phyloP scores from a whole-genome alignment of 2,888 invertebrate species.

The Leptinotarsa juncta region DNA sequence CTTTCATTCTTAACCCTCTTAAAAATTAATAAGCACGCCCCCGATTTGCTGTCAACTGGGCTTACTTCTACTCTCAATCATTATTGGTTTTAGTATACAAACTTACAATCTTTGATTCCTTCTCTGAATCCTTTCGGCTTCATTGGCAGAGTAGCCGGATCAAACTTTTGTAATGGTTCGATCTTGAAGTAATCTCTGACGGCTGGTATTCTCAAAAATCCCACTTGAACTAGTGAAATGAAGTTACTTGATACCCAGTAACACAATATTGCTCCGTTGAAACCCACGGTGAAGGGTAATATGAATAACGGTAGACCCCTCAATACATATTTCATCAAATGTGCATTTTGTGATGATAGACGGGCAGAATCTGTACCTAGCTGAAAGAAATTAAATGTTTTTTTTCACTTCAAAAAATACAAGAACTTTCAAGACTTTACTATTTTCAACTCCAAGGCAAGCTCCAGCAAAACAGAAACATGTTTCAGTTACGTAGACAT shows the following conservation, averaged over 20 bases:
- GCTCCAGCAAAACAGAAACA: too few relatives aligned
- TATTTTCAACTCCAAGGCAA: too few relatives aligned
- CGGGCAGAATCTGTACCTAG: constrained; percentile 82
- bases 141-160: constrained; percentile 71
- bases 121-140: constrained; percentile 83
- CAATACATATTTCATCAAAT: constrained; percentile 79
- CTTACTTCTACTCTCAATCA: too few relatives aligned
- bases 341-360: constrained; percentile 75
- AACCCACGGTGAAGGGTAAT: constrained; percentile 88
- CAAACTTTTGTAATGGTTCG: constrained; percentile 71
- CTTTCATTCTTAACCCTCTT: too few relatives aligned
- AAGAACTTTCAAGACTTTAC: too few relatives aligned
- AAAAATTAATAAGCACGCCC: too few relatives aligned
- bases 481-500: too few relatives aligned
- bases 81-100: too few relatives aligned
- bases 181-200: constrained; percentile 84
- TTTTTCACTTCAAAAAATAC: not conserved
- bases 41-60: too few relatives aligned
- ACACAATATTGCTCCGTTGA: constrained; percentile 87
- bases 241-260: constrained; percentile 93
- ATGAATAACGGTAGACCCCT: constrained; percentile 81
- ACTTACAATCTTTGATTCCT: constrained; percentile 83
- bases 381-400: constrained; percentile 59
- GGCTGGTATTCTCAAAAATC: constrained; percentile 78
- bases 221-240: constrained; percentile 85